Evolutionary conservation across 2,797 vertebrate species (phyloP), one percentile per base, ranked within the genome.

Genomic region (Notolepis coatsorum): DNA sequence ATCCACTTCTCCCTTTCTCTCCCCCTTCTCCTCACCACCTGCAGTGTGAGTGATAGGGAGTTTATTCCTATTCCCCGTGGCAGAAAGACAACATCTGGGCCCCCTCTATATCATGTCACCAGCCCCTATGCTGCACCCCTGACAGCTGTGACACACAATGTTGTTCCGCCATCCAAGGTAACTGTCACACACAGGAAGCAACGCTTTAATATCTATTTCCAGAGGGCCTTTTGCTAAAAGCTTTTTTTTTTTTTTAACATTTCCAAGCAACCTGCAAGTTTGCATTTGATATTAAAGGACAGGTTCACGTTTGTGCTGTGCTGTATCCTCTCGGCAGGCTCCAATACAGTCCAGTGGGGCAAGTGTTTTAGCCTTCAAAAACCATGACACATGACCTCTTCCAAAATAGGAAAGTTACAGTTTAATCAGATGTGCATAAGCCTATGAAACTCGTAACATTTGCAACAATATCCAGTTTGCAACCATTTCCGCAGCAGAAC

Each of bases 81-180:
- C 71, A 66, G 53, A 63, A 58, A 54, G 70, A 65, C 82, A 88
- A 89, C 88, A 91, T 89, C 87, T 90, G 89, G 65, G 63, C 58
- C 33, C 31, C 58, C 53, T 23, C 53, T 71, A 71, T 59, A 68
- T 73, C 66, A 31, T 27, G 55, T 53, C 56, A 71, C 77, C 64
- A 49, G 48, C 68, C 82, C 83, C 73, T 72, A 68, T 60, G 73
- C 63, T 65, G 12, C 77, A 76, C 66, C 73, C 81, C 72, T 75
- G 81, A 80, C 87, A 90, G 73, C 81, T 84, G 81, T 76, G 80
- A 79, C 71, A 84, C 81, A 88, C 80, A 86, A 80, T 80, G 68
- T 78, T 74, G 85, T 90, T 88, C 84, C 84, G 85, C 75, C 77
- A 68, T 72, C 75, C 90, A 91, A 90, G 89, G 90, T 87, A 89